Percentiles rank a stretch among this genome's conserved stretches.
phyloP scores from a whole-genome alignment of 1,140 invertebrate species.

The Drosophila aff. region DNA sequence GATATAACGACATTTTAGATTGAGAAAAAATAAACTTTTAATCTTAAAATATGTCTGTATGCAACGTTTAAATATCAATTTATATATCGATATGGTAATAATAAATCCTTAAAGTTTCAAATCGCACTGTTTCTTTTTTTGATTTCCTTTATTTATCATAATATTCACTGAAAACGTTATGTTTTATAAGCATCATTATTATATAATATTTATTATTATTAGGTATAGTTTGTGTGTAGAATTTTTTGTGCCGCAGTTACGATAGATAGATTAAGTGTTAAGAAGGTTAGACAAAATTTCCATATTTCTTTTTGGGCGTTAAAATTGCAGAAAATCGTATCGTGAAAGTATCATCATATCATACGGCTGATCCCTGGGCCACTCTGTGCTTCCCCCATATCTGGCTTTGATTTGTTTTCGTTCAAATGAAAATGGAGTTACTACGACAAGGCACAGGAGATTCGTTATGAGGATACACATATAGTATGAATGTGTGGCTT shows the following conservation, averaged over 20 bases:
- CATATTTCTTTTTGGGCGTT: constrained; percentile 63
- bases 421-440: not conserved
- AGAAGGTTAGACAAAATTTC: constrained; percentile 8
- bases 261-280: constrained; percentile 30
- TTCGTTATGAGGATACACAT: not conserved
- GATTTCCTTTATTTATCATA: not conserved
- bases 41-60: not conserved
- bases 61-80: too few relatives aligned
- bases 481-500: not conserved
- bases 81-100: not conserved
- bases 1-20: not conserved
- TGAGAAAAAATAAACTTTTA: not conserved
- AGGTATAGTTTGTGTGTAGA: constrained; percentile 28
- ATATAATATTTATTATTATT: constrained; percentile 10
- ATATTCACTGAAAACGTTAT: constrained; percentile 31
- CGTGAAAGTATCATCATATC: constrained; percentile 66
- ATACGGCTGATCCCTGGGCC: constrained; percentile 12
- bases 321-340: constrained; percentile 85
- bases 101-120: constrained; percentile 5
- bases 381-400: not conserved
- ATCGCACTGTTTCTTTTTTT: constrained; percentile 11
- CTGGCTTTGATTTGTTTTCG: not conserved
- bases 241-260: constrained; percentile 47
- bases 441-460: constrained; percentile 39
- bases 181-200: constrained; percentile 10